Evolutionary conservation across 2,113 vertebrate species (phyloP).

Genomic region (Stegostoma tigrinum): DNA sequence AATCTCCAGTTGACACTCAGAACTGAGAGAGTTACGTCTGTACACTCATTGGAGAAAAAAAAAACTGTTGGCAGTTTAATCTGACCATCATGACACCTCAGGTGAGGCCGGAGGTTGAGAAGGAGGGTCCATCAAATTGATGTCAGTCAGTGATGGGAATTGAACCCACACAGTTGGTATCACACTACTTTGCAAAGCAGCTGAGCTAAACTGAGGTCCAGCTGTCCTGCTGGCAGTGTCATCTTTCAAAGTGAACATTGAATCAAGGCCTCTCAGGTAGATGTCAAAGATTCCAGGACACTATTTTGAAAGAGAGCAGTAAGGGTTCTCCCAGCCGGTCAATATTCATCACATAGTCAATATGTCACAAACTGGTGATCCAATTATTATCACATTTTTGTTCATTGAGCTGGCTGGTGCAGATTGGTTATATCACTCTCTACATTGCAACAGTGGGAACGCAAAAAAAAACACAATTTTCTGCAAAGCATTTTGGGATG

Average conservation of each 20-base stretch:
- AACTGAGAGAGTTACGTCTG: neutral
- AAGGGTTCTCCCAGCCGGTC: neutral
- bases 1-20: neutral
- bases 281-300: neutral
- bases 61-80: too few species aligned
- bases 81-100: too few species aligned
- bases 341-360: neutral
- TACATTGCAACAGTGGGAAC: neutral
- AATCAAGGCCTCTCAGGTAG: neutral
- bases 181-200: too few species aligned
- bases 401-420: neutral
- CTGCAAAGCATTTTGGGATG: neutral
- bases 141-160: too few species aligned
- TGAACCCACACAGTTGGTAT: too few species aligned
- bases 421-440: neutral
- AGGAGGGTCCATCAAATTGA: too few species aligned
- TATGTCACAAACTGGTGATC: neutral
- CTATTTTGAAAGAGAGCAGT: neutral
- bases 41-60: too few species aligned
- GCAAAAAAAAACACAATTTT: neutral
- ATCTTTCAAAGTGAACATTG: neutral
- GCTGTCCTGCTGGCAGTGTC: neutral
- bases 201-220: too few species aligned
- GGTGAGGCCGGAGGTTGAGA: too few species aligned
- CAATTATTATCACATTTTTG: neutral